phyloP scores from a whole-genome alignment of 2,113 vertebrate species.

The Sclerurus mexicanus region DNA sequence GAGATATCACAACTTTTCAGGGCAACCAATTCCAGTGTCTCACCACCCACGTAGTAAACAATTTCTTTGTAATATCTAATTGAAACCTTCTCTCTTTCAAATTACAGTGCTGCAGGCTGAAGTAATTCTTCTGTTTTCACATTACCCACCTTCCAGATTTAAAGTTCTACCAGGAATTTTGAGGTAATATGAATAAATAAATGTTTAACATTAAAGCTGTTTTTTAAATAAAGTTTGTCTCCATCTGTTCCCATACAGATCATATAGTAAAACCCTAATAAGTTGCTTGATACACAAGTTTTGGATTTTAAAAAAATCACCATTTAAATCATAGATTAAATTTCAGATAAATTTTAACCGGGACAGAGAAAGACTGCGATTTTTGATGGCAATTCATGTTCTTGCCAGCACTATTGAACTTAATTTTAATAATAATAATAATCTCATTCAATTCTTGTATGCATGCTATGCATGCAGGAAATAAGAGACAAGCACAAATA shows the following conservation, averaged over 20 bases:
- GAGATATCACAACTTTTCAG: not conserved
- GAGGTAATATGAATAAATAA: not conserved
- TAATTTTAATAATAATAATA: not conserved
- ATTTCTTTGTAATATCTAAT: not conserved
- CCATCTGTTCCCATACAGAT: not conserved
- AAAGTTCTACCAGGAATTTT: not conserved
- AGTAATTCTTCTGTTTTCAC: not conserved
- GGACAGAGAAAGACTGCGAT: not conserved
- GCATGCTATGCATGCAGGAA: not conserved
- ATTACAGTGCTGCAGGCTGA: not conserved
- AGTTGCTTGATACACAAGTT: not conserved
- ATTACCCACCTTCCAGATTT: not conserved
- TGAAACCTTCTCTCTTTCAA: not conserved
- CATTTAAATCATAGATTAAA: not conserved
- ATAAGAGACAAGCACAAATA: not conserved
- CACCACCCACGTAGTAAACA: too few relatives aligned
- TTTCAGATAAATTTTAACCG: not conserved
- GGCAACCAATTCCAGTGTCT: not conserved
- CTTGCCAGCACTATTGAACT: not conserved
- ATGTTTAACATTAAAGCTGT: not conserved
- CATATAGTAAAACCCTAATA: not conserved
- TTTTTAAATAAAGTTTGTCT: not conserved
- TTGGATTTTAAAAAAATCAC: not conserved
- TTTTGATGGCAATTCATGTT: accelerated
- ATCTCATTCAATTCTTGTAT: not conserved